These are phyloP conservation scores for Paramuricea clavata DNA, from an alignment of 92 coral and sea anemone species.

Conservation along the genomic window DNA sequence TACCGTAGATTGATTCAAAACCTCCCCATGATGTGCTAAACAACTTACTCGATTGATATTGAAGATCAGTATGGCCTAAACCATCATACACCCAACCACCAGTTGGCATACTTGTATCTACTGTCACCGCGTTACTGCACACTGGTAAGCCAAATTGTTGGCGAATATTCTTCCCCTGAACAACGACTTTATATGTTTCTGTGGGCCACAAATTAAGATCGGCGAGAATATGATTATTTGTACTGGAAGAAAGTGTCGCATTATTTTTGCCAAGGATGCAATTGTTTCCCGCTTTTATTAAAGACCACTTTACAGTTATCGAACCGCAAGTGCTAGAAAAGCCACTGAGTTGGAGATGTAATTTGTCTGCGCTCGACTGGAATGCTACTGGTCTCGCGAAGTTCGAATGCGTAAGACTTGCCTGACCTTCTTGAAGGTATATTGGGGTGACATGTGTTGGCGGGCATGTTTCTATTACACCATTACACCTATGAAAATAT, in stretches of 20 bases:
- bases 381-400: slow-evolving; percentile 61
- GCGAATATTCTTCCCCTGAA: slow-evolving; percentile 80
- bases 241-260: slow-evolving; percentile 49
- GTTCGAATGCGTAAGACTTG: slow-evolving; percentile 61
- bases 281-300: slow-evolving; percentile 52
- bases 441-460: slow-evolving; percentile 72
- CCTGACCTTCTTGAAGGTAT: slow-evolving; percentile 73
- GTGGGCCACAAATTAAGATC: slow-evolving; percentile 72
- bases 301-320: slow-evolving; percentile 75
- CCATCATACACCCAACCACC: slow-evolving; percentile 96
- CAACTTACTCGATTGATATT: slow-evolving; percentile 79
- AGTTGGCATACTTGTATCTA: slow-evolving; percentile 86
- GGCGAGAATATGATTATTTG: slow-evolving; percentile 56
- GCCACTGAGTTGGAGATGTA: slow-evolving; percentile 72
- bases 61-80: slow-evolving; percentile 78
- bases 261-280: slow-evolving; percentile 56
- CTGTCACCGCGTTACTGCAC: slow-evolving; percentile 74
- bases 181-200: slow-evolving; percentile 78
- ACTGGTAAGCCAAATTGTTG: slow-evolving; percentile 64
- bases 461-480: slow-evolving; percentile 90
- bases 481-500: slow-evolving; percentile 79
- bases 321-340: slow-evolving; percentile 81
- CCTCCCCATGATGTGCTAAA: slow-evolving; percentile 97
- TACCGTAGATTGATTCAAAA: slow-evolving; percentile 77
- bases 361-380: slow-evolving; percentile 74